Conservation (phyloP, 2,797 vertebrate genomes). For the Erithacus rubecula region DNA sequence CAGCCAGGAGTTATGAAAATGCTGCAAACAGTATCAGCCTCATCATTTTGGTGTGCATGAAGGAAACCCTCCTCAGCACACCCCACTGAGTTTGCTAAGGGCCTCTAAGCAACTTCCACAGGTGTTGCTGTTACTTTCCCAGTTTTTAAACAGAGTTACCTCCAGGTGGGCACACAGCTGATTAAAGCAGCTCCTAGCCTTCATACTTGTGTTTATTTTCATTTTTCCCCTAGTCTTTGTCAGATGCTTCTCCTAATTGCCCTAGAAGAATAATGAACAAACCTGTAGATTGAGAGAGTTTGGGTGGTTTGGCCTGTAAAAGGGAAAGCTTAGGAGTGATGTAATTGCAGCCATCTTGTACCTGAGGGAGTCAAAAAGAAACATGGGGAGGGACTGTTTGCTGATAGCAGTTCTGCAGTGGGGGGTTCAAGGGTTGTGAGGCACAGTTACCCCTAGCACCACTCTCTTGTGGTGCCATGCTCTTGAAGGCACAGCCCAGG, state of each 20-base stretch:
- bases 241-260: not conserved
- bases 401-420: not conserved
- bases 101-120: not conserved
- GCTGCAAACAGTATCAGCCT: not conserved
- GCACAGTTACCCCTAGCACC: too few species aligned
- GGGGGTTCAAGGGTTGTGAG: fast-evolving
- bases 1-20: not conserved
- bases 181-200: not conserved
- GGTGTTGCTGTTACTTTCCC: not conserved
- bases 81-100: not conserved
- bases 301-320: not conserved
- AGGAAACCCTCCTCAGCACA: not conserved
- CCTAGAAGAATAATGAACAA: not conserved
- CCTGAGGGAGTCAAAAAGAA: not conserved
- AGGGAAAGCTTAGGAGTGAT: not conserved
- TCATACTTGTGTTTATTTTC: not conserved
- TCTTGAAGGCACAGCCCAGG: not conserved
- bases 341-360: not conserved
- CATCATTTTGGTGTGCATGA: fast-evolving
- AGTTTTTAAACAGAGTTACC: not conserved
- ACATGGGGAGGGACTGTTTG: not conserved
- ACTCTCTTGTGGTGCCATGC: not conserved
- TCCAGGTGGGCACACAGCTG: not conserved
- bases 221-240: not conserved
- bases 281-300: not conserved